phyloP scores from a whole-genome alignment of 2,113 vertebrate genomes.

The Rhinolophus ferrumequinum region DNA sequence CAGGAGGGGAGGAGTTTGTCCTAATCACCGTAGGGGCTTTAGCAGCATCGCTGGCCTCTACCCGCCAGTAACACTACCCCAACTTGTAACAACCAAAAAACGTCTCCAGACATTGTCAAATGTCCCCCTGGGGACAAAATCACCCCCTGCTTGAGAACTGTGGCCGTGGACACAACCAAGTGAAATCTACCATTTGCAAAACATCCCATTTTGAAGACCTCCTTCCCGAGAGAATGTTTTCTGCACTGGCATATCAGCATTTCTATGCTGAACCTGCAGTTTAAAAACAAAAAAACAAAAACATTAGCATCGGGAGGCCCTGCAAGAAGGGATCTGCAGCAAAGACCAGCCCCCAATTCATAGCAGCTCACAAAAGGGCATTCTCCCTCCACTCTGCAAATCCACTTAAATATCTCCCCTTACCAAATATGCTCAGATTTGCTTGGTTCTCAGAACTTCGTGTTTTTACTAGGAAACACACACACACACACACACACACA shows the following conservation, averaged over 20 bases:
- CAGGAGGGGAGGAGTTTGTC: background rate
- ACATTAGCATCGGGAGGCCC: accelerated
- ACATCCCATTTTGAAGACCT: background rate
- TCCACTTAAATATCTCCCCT: background rate
- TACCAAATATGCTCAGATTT: background rate
- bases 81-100: background rate
- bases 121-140: background rate
- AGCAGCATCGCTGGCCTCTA: background rate
- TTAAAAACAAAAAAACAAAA: background rate
- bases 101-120: background rate
- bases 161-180: accelerated
- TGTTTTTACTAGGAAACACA: background rate
- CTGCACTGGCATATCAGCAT: accelerated
- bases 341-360: background rate
- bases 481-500: background rate
- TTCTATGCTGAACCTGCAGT: background rate
- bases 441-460: background rate
- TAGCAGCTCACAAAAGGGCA: accelerated
- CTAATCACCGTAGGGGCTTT: accelerated
- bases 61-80: background rate
- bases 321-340: background rate
- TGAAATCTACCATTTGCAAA: background rate
- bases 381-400: background rate
- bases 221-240: background rate
- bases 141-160: background rate